A percentile compares a stretch with the other conserved stretches of the same genome.
Conservation (phyloP, 2,888 invertebrate species). For the Platycheirus rosarum region DNA sequence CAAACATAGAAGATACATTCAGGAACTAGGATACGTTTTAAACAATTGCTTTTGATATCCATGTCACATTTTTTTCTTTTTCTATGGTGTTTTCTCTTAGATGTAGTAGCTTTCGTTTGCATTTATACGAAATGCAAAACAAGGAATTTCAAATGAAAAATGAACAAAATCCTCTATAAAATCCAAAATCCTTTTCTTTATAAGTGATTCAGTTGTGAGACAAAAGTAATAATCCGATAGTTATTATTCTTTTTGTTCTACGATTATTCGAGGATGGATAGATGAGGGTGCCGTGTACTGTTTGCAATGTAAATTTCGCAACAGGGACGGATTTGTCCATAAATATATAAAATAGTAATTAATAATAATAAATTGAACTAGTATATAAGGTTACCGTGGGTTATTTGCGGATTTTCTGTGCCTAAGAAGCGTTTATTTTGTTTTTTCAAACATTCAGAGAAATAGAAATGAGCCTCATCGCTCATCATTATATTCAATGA, state of each 20-base stretch:
- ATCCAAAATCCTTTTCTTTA: slow-evolving; percentile 55
- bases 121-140: slow-evolving; percentile 25
- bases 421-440: no score
- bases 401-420: no score
- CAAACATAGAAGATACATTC: slow-evolving; percentile 15
- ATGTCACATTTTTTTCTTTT: slow-evolving; percentile 36
- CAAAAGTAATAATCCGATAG: slow-evolving; percentile 59
- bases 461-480: no score
- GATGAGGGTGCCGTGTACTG: no score
- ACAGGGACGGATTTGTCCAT: no score
- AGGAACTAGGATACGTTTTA: slow-evolving; percentile 37
- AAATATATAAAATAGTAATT: no score
- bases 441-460: no score
- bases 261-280: slow-evolving; percentile 30
- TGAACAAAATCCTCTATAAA: slow-evolving; percentile 47
- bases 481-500: no score
- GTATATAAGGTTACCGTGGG: no score
- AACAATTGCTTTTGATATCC: slow-evolving; percentile 48
- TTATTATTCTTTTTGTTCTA: slow-evolving; percentile 49
- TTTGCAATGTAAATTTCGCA: no score
- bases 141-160: slow-evolving; percentile 45
- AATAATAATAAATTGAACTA: no score
- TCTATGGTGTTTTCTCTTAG: slow-evolving; percentile 11
- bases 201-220: slow-evolving; percentile 64
- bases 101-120: no score